Conservation (phyloP, 2,888 invertebrate species). For the Brachycybe producta region DNA sequence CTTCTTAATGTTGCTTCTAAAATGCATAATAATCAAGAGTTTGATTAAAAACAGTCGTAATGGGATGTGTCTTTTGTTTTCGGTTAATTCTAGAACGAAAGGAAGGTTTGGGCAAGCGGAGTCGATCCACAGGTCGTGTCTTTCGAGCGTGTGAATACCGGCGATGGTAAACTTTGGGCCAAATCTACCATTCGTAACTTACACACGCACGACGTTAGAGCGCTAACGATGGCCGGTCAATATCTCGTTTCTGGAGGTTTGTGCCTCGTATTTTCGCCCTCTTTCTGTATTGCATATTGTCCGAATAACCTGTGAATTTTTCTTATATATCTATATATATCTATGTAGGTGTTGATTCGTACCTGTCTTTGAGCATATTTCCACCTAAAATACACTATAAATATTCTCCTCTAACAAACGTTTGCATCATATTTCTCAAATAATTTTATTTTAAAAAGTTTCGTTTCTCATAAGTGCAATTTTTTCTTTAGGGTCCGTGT, state of each 20-base stretch:
- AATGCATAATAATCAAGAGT: too few species aligned
- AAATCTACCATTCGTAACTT: slow-evolving; percentile 61
- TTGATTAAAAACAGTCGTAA: too few species aligned
- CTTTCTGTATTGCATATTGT: too few species aligned
- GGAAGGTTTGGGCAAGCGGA: slow-evolving; percentile 31
- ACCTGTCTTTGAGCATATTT: slow-evolving; percentile 3
- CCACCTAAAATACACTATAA: slow-evolving; percentile 7
- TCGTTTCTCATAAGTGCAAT: background rate
- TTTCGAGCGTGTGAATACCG: slow-evolving; percentile 47
- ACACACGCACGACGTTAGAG: slow-evolving; percentile 77
- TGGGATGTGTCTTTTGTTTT: too few species aligned
- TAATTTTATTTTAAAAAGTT: background rate
- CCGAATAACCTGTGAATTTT: background rate
- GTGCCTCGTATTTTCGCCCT: too few species aligned
- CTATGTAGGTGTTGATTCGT: slow-evolving; percentile 2
- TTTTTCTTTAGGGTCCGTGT: slow-evolving; percentile 23
- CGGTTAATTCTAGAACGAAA: slow-evolving; percentile 26
- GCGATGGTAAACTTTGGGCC: slow-evolving; percentile 58
- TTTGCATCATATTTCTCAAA: background rate
- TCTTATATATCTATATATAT: background rate
- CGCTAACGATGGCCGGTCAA: slow-evolving; percentile 49
- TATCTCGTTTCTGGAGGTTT: slow-evolving; percentile 62
- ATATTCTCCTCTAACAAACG: slow-evolving; percentile 1
- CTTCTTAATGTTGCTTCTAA: too few species aligned
- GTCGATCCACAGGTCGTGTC: slow-evolving; percentile 67